phyloP scores from a whole-genome alignment of 2,888 invertebrate genomes.

The Eupithecia subumbrata region DNA sequence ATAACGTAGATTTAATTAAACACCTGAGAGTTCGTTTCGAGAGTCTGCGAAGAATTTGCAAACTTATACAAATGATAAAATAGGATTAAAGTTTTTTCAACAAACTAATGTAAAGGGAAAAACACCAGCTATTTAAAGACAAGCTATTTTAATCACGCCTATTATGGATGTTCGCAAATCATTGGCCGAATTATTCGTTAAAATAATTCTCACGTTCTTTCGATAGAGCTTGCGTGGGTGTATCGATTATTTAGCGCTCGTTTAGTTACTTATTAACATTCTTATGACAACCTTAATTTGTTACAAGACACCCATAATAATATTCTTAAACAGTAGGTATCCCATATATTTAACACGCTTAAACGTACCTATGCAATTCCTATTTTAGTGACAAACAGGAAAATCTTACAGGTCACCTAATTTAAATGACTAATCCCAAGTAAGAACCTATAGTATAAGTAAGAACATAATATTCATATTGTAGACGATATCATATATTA shows the following conservation, averaged over 20 bases:
- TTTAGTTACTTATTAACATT: constrained; percentile 4
- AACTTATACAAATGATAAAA: background rate
- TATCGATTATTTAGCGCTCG: constrained; percentile 17
- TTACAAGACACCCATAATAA: background rate
- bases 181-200: constrained; percentile 14
- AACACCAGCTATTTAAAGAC: background rate
- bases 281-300: background rate
- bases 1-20: background rate
- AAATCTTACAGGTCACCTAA: background rate
- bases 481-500: too few relatives aligned
- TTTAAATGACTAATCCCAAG: background rate
- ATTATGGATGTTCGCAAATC: constrained; percentile 7
- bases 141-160: background rate
- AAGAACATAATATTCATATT: background rate
- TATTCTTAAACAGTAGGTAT: background rate
- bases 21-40: background rate
- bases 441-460: background rate
- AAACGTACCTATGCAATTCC: background rate
- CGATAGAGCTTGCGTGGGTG: constrained; percentile 1
- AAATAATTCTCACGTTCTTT: constrained; percentile 25
- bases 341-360: background rate
- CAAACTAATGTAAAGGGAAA: background rate
- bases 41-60: background rate
- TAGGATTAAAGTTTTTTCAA: background rate
- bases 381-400: background rate